Conservation (phyloP, 2,797 vertebrate genomes). For the Babyrousa celebensis region DNA sequence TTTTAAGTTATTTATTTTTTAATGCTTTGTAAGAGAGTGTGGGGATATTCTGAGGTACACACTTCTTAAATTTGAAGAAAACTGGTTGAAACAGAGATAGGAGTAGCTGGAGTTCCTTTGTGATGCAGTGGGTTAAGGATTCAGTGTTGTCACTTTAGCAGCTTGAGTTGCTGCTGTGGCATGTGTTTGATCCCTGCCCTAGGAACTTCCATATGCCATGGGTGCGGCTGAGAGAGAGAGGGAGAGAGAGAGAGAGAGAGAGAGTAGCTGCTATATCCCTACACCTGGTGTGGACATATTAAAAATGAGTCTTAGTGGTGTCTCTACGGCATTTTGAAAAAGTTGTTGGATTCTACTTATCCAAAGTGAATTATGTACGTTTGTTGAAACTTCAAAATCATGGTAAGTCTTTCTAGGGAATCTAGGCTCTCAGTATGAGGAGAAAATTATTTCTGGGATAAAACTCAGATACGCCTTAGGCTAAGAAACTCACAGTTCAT, state of each 20-base stretch:
- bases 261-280: no score
- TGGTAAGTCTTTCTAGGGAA: background rate
- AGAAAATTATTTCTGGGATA: constrained; percentile 45
- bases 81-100: background rate
- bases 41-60: background rate
- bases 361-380: background rate
- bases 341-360: background rate
- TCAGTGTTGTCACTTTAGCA: no score
- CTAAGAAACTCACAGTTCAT: background rate
- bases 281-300: background rate
- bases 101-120: background rate
- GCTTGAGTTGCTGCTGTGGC: no score
- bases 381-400: background rate
- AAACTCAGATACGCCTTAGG: constrained; percentile 25
- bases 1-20: constrained; percentile 6
- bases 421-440: background rate
- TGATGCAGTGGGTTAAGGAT: no score
- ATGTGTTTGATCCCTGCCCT: no score
- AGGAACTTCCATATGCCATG: no score
- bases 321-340: background rate
- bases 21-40: background rate
- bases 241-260: background rate
- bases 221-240: no score
- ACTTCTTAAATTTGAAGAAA: background rate
- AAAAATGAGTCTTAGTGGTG: background rate